Evolutionary conservation across 2,888 invertebrate species (phyloP).

Genomic region (Beris morrisii): DNA sequence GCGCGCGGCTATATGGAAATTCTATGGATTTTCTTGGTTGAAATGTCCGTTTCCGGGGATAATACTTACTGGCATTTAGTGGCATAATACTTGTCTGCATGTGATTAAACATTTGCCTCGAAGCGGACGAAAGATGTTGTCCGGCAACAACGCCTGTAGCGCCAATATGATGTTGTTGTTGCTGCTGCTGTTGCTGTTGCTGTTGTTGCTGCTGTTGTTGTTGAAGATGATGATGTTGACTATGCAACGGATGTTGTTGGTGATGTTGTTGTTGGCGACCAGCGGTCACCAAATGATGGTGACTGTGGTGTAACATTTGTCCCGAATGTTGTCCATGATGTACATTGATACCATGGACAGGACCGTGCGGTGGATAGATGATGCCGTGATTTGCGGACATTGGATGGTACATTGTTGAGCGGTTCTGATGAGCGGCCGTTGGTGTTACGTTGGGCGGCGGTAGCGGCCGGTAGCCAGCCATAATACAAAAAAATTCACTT

Average conservation of each 20-base stretch:
- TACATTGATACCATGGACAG: conserved; percentile 51
- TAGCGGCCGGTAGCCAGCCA: conserved; percentile 45
- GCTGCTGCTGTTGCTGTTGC: conserved; percentile 34
- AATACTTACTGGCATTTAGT: conserved; percentile 57
- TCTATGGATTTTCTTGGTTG: not conserved
- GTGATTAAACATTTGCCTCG: conserved; percentile 55
- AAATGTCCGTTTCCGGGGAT: not conserved
- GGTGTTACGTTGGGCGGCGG: conserved; percentile 46
- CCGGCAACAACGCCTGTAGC: conserved; percentile 49
- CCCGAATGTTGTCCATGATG: conserved; percentile 49
- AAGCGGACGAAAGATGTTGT: conserved; percentile 49
- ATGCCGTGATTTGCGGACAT: conserved; percentile 53
- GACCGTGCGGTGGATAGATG: conserved; percentile 56
- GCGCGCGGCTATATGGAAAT: not conserved
- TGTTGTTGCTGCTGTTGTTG: conserved; percentile 42
- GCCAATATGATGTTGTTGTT: conserved; percentile 43
- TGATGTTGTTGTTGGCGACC: conserved; percentile 46
- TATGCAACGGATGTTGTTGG: conserved; percentile 42
- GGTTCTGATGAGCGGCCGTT: conserved; percentile 36
- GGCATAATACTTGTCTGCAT: conserved; percentile 55
- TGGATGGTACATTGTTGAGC: conserved; percentile 52
- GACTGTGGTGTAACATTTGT: conserved; percentile 42
- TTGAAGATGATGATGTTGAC: conserved; percentile 42
- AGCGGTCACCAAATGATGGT: conserved; percentile 52
- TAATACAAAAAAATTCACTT: conserved; percentile 31